phyloP scores from a whole-genome alignment of 92 coral and sea anemone species.

The Porites divaricata region DNA sequence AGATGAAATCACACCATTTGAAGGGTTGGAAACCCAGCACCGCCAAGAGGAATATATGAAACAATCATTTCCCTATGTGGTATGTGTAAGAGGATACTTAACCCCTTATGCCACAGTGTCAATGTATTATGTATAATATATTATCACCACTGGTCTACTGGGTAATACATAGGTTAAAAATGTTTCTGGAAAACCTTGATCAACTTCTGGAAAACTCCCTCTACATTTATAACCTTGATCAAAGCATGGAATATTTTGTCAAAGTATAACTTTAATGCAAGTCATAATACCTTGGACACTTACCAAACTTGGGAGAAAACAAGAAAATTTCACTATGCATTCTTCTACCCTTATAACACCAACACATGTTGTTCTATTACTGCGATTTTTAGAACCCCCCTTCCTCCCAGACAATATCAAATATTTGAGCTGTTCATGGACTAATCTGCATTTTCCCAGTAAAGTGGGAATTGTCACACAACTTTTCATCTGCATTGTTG shows the following conservation, averaged over 20 bases:
- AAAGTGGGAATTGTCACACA: too few species aligned
- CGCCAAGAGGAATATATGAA: slow-evolving; percentile 35
- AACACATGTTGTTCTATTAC: too few species aligned
- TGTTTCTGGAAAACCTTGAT: slow-evolving; percentile 8
- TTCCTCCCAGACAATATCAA: too few species aligned
- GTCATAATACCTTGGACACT: too few species aligned
- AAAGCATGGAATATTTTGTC: slow-evolving; percentile 7
- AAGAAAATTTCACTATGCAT: too few species aligned
- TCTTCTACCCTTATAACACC: too few species aligned
- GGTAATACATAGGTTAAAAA: slow-evolving; percentile 15
- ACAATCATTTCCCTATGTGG: slow-evolving; percentile 28
- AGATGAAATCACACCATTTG: slow-evolving; percentile 30
- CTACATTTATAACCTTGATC: slow-evolving; percentile 4
- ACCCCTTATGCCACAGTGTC: slow-evolving; percentile 4
- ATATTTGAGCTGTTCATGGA: too few species aligned
- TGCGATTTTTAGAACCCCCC: too few species aligned
- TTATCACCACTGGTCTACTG: slow-evolving; percentile 4
- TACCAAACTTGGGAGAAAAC: too few species aligned
- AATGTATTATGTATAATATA: background rate
- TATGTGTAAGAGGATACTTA: slow-evolving; percentile 1
- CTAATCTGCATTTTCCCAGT: too few species aligned
- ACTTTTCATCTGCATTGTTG: background rate
- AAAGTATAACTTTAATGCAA: background rate
- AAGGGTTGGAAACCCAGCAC: slow-evolving; percentile 25
- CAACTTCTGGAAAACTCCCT: slow-evolving; percentile 10